A percentile compares a stretch with the other conserved stretches of the same genome.
phyloP scores from a whole-genome alignment of 2,888 invertebrate genomes.

The Drosophila diplacantha region DNA sequence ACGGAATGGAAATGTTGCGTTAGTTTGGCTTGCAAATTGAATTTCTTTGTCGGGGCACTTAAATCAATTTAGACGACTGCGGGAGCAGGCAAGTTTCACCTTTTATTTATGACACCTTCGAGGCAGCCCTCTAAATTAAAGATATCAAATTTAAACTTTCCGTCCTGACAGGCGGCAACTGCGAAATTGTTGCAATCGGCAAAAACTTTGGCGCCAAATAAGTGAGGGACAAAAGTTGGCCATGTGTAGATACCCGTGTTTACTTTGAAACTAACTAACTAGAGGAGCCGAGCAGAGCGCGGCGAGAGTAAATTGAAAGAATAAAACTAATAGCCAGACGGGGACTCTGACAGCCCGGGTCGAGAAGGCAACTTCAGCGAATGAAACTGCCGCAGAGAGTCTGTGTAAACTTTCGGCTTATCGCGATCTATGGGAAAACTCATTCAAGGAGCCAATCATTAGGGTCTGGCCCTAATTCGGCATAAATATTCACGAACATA shows the following conservation, averaged over 20 bases:
- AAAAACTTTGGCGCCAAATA: conserved; percentile 65
- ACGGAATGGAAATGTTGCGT: conserved; percentile 21
- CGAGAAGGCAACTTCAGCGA: conserved; percentile 14
- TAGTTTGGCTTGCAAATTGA: conserved; percentile 46
- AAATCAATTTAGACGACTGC: conserved; percentile 47
- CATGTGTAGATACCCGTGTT: conserved; percentile 43
- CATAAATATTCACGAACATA: conserved; percentile 22
- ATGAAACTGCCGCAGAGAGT: conserved; percentile 25
- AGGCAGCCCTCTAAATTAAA: conserved; percentile 48
- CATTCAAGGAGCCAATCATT: conserved; percentile 34
- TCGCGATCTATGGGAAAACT: conserved; percentile 33
- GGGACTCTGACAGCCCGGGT: conserved; percentile 20
- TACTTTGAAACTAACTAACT: conserved; percentile 55
- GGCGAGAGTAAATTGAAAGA: conserved; percentile 46
- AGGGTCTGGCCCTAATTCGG: conserved; percentile 18
- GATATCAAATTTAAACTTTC: conserved; percentile 53
- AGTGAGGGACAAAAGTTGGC: conserved; percentile 53
- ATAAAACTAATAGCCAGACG: conserved; percentile 44
- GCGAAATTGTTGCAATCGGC: conserved; percentile 46
- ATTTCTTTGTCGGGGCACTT: conserved; percentile 46
- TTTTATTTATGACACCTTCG: conserved; percentile 47
- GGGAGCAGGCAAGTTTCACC: conserved; percentile 20
- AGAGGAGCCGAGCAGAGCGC: conserved; percentile 15
- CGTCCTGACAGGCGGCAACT: conserved; percentile 20
- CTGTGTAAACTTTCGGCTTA: conserved; percentile 30